Evolutionary conservation across 2,113 vertebrate species (phyloP).

Genomic region (Bufo bufo): DNA sequence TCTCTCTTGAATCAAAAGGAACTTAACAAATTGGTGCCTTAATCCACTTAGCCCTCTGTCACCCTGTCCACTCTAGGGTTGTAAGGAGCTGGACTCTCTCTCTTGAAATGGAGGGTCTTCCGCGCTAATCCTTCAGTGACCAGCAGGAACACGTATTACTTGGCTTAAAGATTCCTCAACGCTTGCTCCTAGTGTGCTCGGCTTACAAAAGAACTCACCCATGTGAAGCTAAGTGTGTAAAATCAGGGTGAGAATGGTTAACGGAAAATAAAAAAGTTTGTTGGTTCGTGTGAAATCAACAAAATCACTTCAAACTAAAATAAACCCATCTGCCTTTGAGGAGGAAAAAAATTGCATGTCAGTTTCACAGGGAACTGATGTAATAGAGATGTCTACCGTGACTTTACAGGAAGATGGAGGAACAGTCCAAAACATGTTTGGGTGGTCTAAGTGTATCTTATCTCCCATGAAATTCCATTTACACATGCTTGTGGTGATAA

Average conservation of each 20-base stretch:
- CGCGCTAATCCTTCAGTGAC: constrained; percentile 37
- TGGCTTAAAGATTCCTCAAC: constrained; percentile 55
- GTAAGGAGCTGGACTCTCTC: constrained; percentile 45
- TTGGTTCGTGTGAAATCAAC: not conserved
- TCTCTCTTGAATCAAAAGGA: constrained; percentile 29
- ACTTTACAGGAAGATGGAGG: not conserved
- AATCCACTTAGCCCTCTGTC: constrained; percentile 55
- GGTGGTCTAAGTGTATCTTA: constrained; percentile 28
- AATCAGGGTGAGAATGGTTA: constrained; percentile 26
- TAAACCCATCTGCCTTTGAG: not conserved
- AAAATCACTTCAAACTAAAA: not conserved
- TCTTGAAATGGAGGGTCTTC: constrained; percentile 38
- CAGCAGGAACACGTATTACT: constrained; percentile 38
- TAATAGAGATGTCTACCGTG: constrained; percentile 6
- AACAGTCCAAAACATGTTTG: not conserved
- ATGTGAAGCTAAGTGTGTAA: constrained; percentile 31
- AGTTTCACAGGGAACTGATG: not conserved
- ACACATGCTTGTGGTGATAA: constrained; percentile 15
- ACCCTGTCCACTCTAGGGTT: constrained; percentile 50
- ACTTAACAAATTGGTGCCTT: constrained; percentile 18
- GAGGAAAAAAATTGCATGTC: not conserved
- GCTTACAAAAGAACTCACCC: constrained; percentile 41
- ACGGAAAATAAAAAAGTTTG: not conserved
- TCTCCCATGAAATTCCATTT: constrained; percentile 39
- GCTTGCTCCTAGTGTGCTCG: constrained; percentile 26